Evolutionary conservation across 1,140 invertebrate genomes (phyloP).

Genomic region (Drosophila sp.): DNA sequence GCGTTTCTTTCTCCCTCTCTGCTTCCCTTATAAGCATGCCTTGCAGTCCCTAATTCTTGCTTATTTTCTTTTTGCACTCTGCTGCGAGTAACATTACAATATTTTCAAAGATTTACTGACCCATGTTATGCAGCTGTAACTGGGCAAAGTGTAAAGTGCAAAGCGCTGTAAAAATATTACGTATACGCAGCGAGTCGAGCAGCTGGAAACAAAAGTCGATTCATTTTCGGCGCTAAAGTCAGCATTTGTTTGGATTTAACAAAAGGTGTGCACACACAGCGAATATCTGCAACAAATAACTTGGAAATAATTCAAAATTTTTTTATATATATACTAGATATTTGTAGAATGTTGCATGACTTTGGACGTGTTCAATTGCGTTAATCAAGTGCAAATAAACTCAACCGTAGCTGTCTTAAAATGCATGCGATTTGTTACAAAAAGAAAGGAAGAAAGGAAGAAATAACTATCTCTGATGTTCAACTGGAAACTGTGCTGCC

Average conservation of each 20-base stretch:
- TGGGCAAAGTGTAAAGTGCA: conserved; percentile 70
- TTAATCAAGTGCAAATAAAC: conserved; percentile 55
- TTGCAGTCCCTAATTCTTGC: conserved; percentile 1
- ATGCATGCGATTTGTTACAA: conserved; percentile 23
- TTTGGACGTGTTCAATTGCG: conserved; percentile 27
- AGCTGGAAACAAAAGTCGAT: conserved; percentile 60
- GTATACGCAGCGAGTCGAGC: conserved; percentile 57
- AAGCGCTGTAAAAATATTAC: conserved; percentile 79
- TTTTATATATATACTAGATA: neutral
- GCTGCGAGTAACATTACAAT: conserved; percentile 66
- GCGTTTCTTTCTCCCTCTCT: neutral
- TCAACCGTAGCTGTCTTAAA: conserved; percentile 22
- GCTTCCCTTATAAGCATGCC: neutral
- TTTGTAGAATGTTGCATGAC: conserved; percentile 17
- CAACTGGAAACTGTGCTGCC: conserved; percentile 29
- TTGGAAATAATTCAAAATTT: conserved; percentile 10
- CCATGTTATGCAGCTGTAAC: conserved; percentile 49
- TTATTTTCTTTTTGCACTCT: conserved; percentile 25
- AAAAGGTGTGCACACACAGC: conserved; percentile 20
- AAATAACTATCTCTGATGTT: conserved; percentile 11
- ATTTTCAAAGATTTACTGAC: conserved; percentile 82
- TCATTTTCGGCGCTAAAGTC: conserved; percentile 26
- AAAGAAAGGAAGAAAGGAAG: conserved; percentile 13
- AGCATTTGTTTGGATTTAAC: conserved; percentile 53
- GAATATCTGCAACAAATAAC: conserved; percentile 4